These are phyloP conservation scores for Lasiurus cinereus DNA, from an alignment of 2,113 vertebrate species.

Conservation along the genomic window DNA sequence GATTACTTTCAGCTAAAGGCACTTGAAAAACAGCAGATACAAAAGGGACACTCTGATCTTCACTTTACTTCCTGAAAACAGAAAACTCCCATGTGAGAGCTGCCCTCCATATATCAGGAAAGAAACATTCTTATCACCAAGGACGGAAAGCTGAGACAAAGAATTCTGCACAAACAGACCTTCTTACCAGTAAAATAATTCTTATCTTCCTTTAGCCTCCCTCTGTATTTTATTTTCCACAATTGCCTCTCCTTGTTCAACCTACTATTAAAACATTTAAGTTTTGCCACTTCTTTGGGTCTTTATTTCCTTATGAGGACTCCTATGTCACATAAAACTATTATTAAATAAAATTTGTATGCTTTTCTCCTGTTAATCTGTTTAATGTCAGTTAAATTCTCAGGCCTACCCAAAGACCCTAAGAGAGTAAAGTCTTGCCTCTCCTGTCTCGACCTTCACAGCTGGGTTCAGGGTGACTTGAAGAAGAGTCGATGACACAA, in stretches of 20 bases:
- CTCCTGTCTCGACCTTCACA: background rate
- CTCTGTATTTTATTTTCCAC: background rate
- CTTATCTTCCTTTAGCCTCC: background rate
- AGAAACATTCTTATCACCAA: constrained; percentile 30
- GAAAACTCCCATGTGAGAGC: constrained; percentile 1
- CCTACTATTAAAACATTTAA: background rate
- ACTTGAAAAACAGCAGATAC: constrained; percentile 11
- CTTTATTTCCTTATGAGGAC: background rate
- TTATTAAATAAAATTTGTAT: constrained; percentile 23
- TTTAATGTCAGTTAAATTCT: background rate
- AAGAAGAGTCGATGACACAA: no score
- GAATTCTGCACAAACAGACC: constrained; percentile 3
- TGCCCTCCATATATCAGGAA: background rate
- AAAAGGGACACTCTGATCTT: constrained; percentile 10
- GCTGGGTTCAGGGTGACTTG: no score
- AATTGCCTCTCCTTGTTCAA: constrained; percentile 4
- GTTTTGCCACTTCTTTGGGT: background rate
- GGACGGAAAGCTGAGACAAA: background rate
- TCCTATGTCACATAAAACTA: background rate
- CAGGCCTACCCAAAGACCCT: background rate
- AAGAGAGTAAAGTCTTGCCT: background rate
- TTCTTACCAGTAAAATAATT: constrained; percentile 29
- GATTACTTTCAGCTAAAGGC: constrained; percentile 14
- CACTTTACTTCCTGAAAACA: background rate
- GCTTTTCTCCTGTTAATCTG: constrained; percentile 2